Evolutionary conservation across 1,140 invertebrate species (phyloP), one percentile per base, ranked within the genome.

Genomic region (Lordiphosa collinella): DNA sequence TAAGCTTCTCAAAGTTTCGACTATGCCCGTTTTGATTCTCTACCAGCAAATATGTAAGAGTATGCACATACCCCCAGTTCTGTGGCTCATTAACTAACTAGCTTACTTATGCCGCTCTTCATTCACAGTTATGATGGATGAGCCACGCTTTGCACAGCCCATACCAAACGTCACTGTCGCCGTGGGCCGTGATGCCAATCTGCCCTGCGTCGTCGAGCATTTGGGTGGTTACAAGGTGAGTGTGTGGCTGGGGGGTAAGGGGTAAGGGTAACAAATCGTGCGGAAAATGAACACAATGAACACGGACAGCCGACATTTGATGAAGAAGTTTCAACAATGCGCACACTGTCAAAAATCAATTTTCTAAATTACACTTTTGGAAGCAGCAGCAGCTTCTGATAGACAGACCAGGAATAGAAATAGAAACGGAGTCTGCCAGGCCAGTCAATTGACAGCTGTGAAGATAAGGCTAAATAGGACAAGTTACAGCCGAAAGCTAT

Each of bases 101-200:
- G 6, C 16, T 44, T 32, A 50, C 71, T 80, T 59, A 79, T 73
- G 29, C n/a, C 18, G 25, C 68, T 70, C 47, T 63, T 53, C 59
- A 65, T 76, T 84, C 35, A 13, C 91, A 96, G 95, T 94, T 51
- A 90, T 96, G 78, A 94, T 94, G 50, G 94, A 95, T 76, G 94
- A 93, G 68, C 95, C 95, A 8, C 92, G 93, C 67, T 96, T 97
- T 84, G 93, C 94, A 12, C 95, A 96, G 88, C 94, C 95, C 13
- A 96, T 96, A 79, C 95, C 95, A 48, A 96, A 96, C 89, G 94
- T 95, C 57, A 97, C 95, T 3, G 95, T 96, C 41, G 94, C 95
- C 37, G 91, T 96, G 14, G 96, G 96, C 54, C 91, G 95, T 76
- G 95, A 97, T 87, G 96, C 95, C 36, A 96, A 93, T 79, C 90